A percentile compares a stretch with the other conserved stretches of the same genome.
Conservation (phyloP, 2,113 vertebrate genomes). For the Paralichthys olivaceus region DNA sequence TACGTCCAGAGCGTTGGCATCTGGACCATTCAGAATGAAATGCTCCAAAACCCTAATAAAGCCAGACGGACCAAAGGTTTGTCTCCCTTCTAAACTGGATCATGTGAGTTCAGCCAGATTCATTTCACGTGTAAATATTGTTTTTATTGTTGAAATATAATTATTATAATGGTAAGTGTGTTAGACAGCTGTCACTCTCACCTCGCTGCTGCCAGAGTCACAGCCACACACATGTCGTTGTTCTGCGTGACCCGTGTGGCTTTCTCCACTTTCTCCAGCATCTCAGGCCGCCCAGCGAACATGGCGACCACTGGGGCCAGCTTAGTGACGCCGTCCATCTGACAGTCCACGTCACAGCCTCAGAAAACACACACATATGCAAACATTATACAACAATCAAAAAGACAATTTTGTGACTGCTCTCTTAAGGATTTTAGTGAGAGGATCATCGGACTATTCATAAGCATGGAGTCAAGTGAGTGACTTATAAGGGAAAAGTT, state of each 20-base stretch:
- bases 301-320: slow-evolving; percentile 75
- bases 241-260: slow-evolving; percentile 74
- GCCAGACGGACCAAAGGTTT: neutral
- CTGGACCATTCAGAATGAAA: slow-evolving; percentile 74
- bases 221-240: slow-evolving; percentile 72
- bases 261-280: slow-evolving; percentile 76
- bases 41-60: slow-evolving; percentile 72
- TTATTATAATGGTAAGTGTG: no score
- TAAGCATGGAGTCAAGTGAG: no score
- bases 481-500: no score
- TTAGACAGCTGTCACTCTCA: slow-evolving; percentile 6
- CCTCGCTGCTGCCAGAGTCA: slow-evolving; percentile 77
- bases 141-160: neutral
- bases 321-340: slow-evolving; percentile 78
- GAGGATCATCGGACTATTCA: neutral
- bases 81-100: neutral
- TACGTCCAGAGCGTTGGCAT: slow-evolving; percentile 61
- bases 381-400: neutral
- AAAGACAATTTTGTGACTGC: neutral
- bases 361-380: slow-evolving; percentile 3
- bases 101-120: neutral
- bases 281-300: slow-evolving; percentile 70
- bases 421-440: no score
- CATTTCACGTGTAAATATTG: neutral
- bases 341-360: slow-evolving; percentile 73